Conservation (phyloP, 2,113 vertebrate genomes). For the Phyllopteryx taeniolatus region DNA sequence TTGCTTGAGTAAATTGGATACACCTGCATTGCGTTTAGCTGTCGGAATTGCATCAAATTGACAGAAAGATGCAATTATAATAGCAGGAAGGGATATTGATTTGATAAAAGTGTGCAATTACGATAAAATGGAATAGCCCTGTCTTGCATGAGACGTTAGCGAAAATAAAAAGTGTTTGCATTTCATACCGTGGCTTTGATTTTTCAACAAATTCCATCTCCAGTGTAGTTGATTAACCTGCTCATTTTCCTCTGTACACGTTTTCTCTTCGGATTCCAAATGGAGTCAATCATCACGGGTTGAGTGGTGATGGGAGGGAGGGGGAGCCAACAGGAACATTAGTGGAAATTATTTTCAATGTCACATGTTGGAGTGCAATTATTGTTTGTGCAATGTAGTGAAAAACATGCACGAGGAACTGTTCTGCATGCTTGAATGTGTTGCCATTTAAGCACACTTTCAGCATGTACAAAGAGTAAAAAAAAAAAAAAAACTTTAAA, state of each 20-base stretch:
- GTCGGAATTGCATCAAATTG: conserved; percentile 73
- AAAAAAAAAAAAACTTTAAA: conserved; percentile 57
- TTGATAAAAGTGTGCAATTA: conserved; percentile 70
- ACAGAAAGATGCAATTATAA: conserved; percentile 73
- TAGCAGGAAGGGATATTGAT: conserved; percentile 67
- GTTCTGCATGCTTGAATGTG: conserved; percentile 18
- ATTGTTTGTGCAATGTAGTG: conserved; percentile 25
- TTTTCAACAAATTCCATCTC: conserved; percentile 59
- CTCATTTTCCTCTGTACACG: conserved; percentile 42
- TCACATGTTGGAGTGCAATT: conserved; percentile 25
- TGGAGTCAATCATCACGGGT: conserved; percentile 32
- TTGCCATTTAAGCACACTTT: conserved; percentile 41
- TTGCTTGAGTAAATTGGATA: conserved; percentile 72
- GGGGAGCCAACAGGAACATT: conserved; percentile 38
- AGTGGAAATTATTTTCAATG: conserved; percentile 34
- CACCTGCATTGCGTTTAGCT: conserved; percentile 69
- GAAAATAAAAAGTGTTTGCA: conserved; percentile 39
- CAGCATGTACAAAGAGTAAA: conserved; percentile 14
- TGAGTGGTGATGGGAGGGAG: conserved; percentile 18
- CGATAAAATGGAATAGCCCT: conserved; percentile 69
- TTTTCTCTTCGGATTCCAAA: conserved; percentile 34
- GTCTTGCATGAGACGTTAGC: conserved; percentile 60
- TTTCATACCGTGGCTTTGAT: conserved; percentile 58
- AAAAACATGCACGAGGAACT: not conserved
- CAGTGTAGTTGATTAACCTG: conserved; percentile 48